Base-by-base conservation (phyloP, 2,888 invertebrate genomes). In the Corbicula japonica region DNA sequence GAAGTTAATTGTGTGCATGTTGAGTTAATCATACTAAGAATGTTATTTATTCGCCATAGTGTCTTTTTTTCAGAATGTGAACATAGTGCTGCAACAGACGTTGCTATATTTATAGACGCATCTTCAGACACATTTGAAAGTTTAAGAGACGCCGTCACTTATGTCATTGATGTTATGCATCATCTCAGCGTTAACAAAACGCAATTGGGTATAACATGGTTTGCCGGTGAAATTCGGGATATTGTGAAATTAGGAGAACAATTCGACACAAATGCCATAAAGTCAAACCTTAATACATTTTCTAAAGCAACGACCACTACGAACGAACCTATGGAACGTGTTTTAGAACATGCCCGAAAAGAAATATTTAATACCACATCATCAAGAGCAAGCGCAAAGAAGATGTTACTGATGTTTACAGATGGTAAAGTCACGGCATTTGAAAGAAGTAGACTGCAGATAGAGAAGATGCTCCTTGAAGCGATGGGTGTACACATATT, bases 31-130 rank as follows among this genome's bases (percentile, higher is more conserved):
- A n/a, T n/a, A n/a, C n/a, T n/a, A n/a, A n/a, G n/a, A n/a, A n/a
- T n/a, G n/a, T n/a, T n/a, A n/a, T n/a, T n/a, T n/a, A n/a, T n/a
- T n/a, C n/a, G n/a, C n/a, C n/a, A n/a, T n/a, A n/a, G n/a, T n/a
- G n/a, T n/a, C n/a, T n/a, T n/a, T n/a, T n/a, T 61, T 61, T 30
- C 44, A 54, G 48, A 44, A 35, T 75, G 74, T 41, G 34, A 18
- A n/a, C 48, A 38, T 6, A 68, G 60, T 12, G 41, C 50, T 6
- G 35, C 10, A 26, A 68, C 74, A 2, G 74, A 75, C 54, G 52
- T 75, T 15, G 44, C 68, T 12, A 60, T 75, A 28, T 60, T 75
- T 23, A n/a, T 75, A 5, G 74, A 75, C 32, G 41, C 58, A 12
- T 44, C 74, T 12, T 18, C 38, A 12, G 3, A 21, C 8, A 4